These are phyloP conservation scores for Pinctada fucata DNA, from an alignment of 2,888 invertebrate genomes.

Conservation along the genomic window DNA sequence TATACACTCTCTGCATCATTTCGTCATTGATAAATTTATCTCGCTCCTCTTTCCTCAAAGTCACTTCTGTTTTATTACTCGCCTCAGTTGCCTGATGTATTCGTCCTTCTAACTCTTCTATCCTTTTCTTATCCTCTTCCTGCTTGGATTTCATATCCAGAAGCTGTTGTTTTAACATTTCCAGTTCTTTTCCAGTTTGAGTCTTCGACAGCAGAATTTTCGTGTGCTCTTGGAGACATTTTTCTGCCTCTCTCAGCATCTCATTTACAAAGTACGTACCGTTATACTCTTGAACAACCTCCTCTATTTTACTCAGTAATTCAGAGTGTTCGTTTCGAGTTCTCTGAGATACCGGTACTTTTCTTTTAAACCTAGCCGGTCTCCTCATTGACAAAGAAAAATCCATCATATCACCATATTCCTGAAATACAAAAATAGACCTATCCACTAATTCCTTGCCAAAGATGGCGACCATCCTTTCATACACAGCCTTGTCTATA, in stretches of 20 bases:
- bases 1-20: not conserved
- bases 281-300: not conserved
- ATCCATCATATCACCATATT: not conserved
- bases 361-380: not conserved
- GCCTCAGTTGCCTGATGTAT: not conserved
- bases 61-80: not conserved
- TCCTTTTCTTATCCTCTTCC: not conserved
- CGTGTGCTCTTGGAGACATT: not conserved
- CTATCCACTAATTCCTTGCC: not conserved
- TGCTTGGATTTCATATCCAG: not conserved
- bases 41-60: not conserved
- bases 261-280: not conserved
- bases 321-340: not conserved
- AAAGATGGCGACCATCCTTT: not conserved
- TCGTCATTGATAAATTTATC: not conserved
- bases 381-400: not conserved
- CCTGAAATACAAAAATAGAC: not conserved
- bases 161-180: not conserved
- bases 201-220: not conserved
- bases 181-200: not conserved
- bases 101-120: not conserved
- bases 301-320: not conserved
- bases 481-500: not conserved
- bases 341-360: not conserved
- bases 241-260: not conserved